Percentiles rank a stretch among this genome's conserved stretches.
phyloP scores from a whole-genome alignment of 2,888 invertebrate genomes.

The Charanyca ferruginea region DNA sequence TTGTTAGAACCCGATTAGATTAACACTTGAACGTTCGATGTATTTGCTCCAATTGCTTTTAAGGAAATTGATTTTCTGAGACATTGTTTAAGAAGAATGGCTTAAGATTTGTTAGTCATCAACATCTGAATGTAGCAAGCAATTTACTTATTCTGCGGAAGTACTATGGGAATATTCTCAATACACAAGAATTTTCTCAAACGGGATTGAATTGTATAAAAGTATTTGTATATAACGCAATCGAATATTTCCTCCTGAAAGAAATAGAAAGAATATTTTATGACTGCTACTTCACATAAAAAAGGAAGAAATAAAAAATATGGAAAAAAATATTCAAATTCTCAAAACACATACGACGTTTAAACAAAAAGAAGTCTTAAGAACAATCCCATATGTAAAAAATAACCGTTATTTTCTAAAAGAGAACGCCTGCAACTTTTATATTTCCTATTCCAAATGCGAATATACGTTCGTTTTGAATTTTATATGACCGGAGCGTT shows the following conservation, averaged over 20 bases:
- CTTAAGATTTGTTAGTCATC: constrained; percentile 8
- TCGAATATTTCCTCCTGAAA: background rate
- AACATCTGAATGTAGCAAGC: constrained; percentile 20
- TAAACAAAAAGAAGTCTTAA: constrained; percentile 1
- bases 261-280: background rate
- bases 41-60: constrained; percentile 39
- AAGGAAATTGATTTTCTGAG: constrained; percentile 39
- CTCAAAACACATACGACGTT: background rate
- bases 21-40: constrained; percentile 42
- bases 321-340: background rate
- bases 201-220: background rate
- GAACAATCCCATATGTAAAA: constrained; percentile 11
- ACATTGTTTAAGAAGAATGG: constrained; percentile 31
- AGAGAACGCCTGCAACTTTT: constrained; percentile 15
- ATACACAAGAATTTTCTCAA: background rate
- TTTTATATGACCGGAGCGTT: constrained; percentile 49
- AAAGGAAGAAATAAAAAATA: too few relatives aligned
- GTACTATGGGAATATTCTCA: background rate
- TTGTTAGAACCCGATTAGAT: constrained; percentile 34
- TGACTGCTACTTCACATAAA: background rate
- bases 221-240: background rate
- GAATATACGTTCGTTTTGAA: constrained; percentile 48
- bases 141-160: constrained; percentile 18
- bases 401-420: constrained; percentile 25
- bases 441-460: constrained; percentile 38